phyloP scores from a whole-genome alignment of 2,888 invertebrate species.

The Drosophila anomelani region DNA sequence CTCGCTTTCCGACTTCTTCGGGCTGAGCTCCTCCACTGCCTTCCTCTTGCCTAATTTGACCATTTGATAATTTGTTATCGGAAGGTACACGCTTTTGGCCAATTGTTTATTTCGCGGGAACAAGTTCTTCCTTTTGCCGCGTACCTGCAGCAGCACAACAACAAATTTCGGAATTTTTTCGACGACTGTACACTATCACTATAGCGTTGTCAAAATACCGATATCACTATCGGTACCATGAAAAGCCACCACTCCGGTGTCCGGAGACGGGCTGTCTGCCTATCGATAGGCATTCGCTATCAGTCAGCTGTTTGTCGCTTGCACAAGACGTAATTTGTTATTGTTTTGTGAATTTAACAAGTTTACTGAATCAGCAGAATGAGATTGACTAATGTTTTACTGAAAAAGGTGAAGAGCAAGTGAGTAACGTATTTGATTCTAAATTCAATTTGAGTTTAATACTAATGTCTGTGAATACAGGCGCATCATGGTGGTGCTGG shows the following conservation, averaged over 20 bases:
- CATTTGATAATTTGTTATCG: conserved; percentile 42
- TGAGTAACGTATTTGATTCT: conserved; percentile 84
- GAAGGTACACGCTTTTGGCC: background rate
- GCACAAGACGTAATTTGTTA: conserved; percentile 50
- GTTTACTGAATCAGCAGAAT: no score
- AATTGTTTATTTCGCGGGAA: conserved; percentile 5
- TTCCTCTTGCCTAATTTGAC: conserved; percentile 82
- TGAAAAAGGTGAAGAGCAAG: conserved; percentile 92
- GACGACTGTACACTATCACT: conserved; percentile 26
- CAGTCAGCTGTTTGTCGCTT: conserved; percentile 53
- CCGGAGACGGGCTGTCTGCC: background rate
- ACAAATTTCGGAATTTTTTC: conserved; percentile 15
- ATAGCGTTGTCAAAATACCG: background rate
- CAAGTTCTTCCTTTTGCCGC: conserved; percentile 13
- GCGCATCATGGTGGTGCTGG: conserved; percentile 90
- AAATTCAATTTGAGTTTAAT: no score
- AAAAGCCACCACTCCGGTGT: background rate
- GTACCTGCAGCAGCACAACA: conserved; percentile 18
- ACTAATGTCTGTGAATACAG: conserved; percentile 84
- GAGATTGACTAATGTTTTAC: conserved; percentile 89
- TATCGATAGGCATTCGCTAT: background rate
- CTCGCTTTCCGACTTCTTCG: conserved; percentile 73
- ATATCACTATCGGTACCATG: background rate
- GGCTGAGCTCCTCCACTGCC: conserved; percentile 72
- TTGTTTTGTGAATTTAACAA: background rate